Conservation (phyloP, 2,797 vertebrate species). For the Fringilla coelebs region DNA sequence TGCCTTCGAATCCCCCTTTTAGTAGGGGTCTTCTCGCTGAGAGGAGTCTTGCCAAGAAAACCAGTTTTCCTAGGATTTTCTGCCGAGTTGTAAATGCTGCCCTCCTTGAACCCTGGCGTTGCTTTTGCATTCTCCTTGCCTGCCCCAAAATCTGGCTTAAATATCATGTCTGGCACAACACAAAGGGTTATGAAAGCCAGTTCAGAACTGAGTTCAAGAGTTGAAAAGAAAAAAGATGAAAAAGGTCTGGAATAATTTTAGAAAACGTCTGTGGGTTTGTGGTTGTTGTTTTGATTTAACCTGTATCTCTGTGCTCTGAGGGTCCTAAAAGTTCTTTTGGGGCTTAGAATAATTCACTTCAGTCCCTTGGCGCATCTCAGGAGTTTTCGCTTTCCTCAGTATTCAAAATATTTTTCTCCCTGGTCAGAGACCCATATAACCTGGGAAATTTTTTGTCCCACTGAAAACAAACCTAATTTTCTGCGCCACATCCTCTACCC, state of each 20-base stretch:
- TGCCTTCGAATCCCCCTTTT: neutral
- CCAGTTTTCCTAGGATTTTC: neutral
- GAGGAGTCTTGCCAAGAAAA: neutral
- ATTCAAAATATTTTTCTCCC: neutral
- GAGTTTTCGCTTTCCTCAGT: neutral
- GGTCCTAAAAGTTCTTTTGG: neutral
- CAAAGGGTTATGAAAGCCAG: neutral
- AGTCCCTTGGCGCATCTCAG: neutral
- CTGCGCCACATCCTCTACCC: neutral
- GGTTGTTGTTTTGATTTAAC: neutral
- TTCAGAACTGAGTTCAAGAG: neutral
- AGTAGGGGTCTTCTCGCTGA: neutral
- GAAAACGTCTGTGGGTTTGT: neutral
- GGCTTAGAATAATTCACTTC: neutral
- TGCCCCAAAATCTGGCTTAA: neutral
- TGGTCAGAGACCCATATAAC: neutral
- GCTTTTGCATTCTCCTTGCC: neutral
- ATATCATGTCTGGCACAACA: neutral
- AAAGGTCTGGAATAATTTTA: neutral
- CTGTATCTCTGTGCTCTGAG: neutral
- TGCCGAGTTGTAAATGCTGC: fast-evolving
- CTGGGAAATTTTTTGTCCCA: neutral
- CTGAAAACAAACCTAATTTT: constrained; percentile 13
- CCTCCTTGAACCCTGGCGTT: neutral
- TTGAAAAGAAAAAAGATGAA: neutral